Conservation (phyloP, 2,797 vertebrate genomes). For the Ammospiza maritima region DNA sequence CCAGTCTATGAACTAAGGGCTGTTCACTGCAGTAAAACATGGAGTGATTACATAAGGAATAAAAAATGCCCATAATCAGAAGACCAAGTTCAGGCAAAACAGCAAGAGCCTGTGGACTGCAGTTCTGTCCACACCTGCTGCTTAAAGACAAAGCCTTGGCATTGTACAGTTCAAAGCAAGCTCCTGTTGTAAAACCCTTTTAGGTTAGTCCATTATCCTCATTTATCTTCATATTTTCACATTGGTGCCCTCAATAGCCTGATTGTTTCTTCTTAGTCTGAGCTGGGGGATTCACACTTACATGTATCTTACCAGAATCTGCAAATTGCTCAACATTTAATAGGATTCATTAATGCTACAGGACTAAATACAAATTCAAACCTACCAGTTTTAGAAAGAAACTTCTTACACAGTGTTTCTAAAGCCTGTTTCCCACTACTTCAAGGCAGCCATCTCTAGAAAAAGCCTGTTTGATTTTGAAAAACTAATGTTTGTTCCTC, state of each 20-base stretch:
- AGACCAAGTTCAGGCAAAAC: neutral
- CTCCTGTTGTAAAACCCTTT: neutral
- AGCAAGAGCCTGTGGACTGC: neutral
- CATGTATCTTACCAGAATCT: neutral
- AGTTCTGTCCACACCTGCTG: neutral
- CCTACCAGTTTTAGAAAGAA: neutral
- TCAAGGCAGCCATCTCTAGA: neutral
- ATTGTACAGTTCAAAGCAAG: fast-evolving
- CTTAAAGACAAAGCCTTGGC: neutral
- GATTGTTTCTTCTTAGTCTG: neutral
- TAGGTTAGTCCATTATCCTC: neutral
- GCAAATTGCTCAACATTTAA: neutral
- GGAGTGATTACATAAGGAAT: neutral
- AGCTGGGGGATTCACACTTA: neutral
- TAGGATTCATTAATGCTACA: neutral
- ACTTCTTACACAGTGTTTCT: neutral
- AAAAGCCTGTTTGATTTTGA: neutral
- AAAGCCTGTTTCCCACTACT: neutral
- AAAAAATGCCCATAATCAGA: neutral
- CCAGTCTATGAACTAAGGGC: neutral
- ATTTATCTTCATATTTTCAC: neutral
- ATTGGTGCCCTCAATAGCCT: neutral
- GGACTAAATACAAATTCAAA: neutral
- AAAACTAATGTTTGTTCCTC: neutral
- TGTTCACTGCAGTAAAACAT: neutral